These are phyloP conservation scores for Axea sp. DNA, from an alignment of 2,888 invertebrate genomes.

Conservation along the genomic window DNA sequence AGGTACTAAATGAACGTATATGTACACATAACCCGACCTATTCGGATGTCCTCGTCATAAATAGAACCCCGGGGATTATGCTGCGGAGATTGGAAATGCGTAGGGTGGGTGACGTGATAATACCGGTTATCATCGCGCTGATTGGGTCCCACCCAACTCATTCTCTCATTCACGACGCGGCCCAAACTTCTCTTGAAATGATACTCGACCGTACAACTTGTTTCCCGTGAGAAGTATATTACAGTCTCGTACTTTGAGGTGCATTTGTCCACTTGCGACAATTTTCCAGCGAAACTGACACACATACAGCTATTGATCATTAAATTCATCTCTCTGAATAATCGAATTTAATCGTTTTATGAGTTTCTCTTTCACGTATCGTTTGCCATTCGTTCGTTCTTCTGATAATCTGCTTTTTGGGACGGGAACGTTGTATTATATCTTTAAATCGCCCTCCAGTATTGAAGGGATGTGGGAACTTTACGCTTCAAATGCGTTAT, in stretches of 20 bases:
- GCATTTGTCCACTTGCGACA: slow-evolving; percentile 35
- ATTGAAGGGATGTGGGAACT: too few relatives aligned
- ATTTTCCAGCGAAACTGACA: slow-evolving; percentile 14
- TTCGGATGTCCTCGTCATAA: slow-evolving; percentile 68
- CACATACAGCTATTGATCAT: slow-evolving; percentile 47
- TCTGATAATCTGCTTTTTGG: slow-evolving; percentile 46
- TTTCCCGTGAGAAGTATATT: slow-evolving; percentile 49
- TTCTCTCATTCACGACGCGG: slow-evolving; percentile 39
- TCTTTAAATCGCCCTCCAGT: slow-evolving; percentile 1
- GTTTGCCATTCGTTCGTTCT: slow-evolving; percentile 29
- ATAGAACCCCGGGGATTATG: slow-evolving; percentile 73
- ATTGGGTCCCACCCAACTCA: slow-evolving; percentile 69
- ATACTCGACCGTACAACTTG: slow-evolving; percentile 35
- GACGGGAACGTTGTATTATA: not conserved
- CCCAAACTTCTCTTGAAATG: slow-evolving; percentile 53
- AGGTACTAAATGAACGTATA: not conserved
- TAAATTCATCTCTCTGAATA: slow-evolving; percentile 42
- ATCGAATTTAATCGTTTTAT: slow-evolving; percentile 55
- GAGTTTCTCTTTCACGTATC: slow-evolving; percentile 44
- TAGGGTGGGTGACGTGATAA: slow-evolving; percentile 72
- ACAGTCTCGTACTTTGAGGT: slow-evolving; percentile 16
- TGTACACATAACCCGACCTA: slow-evolving; percentile 13
- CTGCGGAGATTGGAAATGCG: slow-evolving; percentile 65
- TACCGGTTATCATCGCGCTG: slow-evolving; percentile 76
- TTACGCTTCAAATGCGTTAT: not conserved